phyloP scores from a whole-genome alignment of 2,113 vertebrate species.

The Myrmecobius fasciatus region DNA sequence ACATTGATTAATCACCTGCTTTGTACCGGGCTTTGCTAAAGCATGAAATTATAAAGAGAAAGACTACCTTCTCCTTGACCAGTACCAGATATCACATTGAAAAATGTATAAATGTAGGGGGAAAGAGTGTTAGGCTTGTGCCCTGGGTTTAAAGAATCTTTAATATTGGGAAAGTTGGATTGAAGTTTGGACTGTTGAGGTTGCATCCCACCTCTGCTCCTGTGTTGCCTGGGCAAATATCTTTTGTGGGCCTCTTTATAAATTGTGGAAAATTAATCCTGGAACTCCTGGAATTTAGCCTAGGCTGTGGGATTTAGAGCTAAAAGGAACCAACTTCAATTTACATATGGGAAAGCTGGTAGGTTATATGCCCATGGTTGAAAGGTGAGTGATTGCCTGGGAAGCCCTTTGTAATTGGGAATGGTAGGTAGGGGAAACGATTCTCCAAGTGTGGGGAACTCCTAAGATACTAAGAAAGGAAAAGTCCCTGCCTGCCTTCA shows the following conservation, averaged over 20 bases:
- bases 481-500: background rate
- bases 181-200: background rate
- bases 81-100: background rate
- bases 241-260: background rate
- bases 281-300: background rate
- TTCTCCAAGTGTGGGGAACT: background rate
- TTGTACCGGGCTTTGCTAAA: background rate
- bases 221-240: background rate
- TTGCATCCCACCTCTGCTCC: too few relatives aligned
- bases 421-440: background rate
- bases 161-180: background rate
- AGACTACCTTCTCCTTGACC: background rate
- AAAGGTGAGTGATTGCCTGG: background rate
- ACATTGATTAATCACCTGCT: too few relatives aligned
- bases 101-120: background rate
- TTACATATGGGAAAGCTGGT: background rate
- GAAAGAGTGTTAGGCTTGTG: background rate
- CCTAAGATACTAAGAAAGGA: background rate
- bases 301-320: background rate
- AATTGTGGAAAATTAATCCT: background rate
- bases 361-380: background rate
- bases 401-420: background rate
- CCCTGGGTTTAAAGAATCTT: background rate
- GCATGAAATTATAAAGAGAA: background rate
- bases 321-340: background rate